These are phyloP conservation scores for Macrotis lagotis DNA, from an alignment of 2,113 vertebrate species.

Conservation along the genomic window DNA sequence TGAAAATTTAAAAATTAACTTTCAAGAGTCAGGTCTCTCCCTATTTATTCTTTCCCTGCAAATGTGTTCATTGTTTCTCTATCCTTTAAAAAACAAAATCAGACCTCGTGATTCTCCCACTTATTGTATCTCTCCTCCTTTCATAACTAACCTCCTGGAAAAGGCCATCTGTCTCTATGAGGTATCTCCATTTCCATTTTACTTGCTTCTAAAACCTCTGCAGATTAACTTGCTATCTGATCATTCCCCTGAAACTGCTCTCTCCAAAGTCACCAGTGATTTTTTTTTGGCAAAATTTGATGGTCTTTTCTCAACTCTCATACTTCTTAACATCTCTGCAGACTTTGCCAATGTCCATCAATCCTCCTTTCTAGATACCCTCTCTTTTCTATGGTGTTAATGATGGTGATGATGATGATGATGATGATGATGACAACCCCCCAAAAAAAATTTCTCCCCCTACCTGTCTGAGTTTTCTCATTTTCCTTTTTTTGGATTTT, in stretches of 20 bases:
- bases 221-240: neutral
- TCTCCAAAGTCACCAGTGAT: neutral
- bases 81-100: neutral
- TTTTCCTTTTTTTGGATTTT: neutral
- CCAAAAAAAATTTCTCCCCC: too few species aligned
- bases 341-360: neutral
- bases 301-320: neutral
- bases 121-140: neutral
- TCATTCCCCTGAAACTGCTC: neutral
- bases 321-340: neutral
- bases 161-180: neutral
- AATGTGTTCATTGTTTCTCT: neutral
- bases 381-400: neutral
- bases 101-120: neutral
- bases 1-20: too few species aligned
- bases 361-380: neutral
- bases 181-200: neutral
- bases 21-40: neutral
- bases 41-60: neutral
- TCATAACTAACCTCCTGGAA: neutral
- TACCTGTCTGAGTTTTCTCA: neutral
- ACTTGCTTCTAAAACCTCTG: neutral
- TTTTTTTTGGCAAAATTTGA: neutral
- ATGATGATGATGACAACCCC: too few species aligned
- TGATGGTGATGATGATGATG: neutral